Evolutionary conservation across 2,888 invertebrate genomes (phyloP).

Genomic region (Nomada ferruginata): DNA sequence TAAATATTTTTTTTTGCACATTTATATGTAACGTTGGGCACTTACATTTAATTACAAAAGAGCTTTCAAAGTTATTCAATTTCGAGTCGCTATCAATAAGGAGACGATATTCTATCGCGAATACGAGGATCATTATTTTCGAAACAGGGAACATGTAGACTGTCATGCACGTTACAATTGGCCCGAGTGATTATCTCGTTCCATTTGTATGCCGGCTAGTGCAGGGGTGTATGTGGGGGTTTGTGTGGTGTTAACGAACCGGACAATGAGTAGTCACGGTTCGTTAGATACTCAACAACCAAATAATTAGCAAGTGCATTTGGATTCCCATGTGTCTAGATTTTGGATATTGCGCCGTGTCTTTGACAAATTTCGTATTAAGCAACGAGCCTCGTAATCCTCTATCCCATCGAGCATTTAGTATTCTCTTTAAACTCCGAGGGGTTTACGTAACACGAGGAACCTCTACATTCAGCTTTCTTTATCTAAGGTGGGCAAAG

Average conservation of each 20-base stretch:
- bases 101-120: background rate
- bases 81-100: background rate
- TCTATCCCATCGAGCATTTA: background rate
- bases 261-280: conserved; percentile 76
- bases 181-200: conserved; percentile 69
- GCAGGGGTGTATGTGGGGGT: conserved; percentile 40
- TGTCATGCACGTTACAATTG: conserved; percentile 53
- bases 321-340: conserved; percentile 51
- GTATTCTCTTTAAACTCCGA: background rate
- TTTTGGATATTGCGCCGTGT: conserved; percentile 40
- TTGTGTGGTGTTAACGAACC: conserved; percentile 75
- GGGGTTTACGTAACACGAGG: conserved; percentile 6
- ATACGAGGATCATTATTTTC: conserved; percentile 35
- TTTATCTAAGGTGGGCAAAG: background rate
- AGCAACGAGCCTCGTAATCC: background rate
- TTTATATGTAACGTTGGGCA: background rate
- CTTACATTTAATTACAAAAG: background rate
- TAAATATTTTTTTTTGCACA: too few species aligned
- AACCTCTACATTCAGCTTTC: background rate
- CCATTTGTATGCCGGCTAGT: conserved; percentile 31
- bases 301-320: conserved; percentile 75
- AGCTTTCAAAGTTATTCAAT: conserved; percentile 5
- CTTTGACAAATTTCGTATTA: conserved; percentile 21
- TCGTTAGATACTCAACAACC: conserved; percentile 78
- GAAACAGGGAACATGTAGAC: conserved; percentile 42